Conservation (phyloP, 2,888 invertebrate genomes). For the Caenorhabditis sp. region DNA sequence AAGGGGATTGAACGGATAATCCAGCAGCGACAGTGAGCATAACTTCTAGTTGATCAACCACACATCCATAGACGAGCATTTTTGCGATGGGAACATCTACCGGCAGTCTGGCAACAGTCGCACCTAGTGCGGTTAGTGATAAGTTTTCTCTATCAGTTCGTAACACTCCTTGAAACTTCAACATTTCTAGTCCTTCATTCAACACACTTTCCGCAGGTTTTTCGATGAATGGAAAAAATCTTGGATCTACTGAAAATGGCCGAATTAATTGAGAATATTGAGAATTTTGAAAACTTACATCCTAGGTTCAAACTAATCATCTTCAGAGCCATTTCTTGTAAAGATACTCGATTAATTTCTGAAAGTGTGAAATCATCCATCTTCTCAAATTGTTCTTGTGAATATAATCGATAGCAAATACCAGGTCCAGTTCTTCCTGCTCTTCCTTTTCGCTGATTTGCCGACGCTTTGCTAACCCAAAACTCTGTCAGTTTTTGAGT, state of each 20-base stretch:
- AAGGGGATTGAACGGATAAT: constrained; percentile 90
- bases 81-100: constrained; percentile 92
- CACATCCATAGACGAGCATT: constrained; percentile 64
- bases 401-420: constrained; percentile 82
- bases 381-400: constrained; percentile 70
- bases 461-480: constrained; percentile 95
- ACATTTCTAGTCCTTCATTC: constrained; percentile 84
- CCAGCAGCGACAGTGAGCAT: constrained; percentile 88
- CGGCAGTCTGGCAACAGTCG: constrained; percentile 85
- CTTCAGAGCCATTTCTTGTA: constrained; percentile 87
- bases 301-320: constrained; percentile 93
- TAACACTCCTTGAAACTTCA: constrained; percentile 80
- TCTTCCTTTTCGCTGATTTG: constrained; percentile 87
- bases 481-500: constrained; percentile 84
- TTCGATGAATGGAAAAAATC: constrained; percentile 89
- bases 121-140: constrained; percentile 75
- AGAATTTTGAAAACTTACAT: constrained; percentile 76
- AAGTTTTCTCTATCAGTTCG: constrained; percentile 46
- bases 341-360: constrained; percentile 84
- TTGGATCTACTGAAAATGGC: constrained; percentile 57
- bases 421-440: constrained; percentile 82
- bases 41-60: constrained; percentile 72
- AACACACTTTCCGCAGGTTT: constrained; percentile 85
- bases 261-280: neutral
- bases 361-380: constrained; percentile 67